These are phyloP conservation scores for Clavelina lepadiformis DNA, from an alignment of 23 tunicate species.

Conservation along the genomic window DNA sequence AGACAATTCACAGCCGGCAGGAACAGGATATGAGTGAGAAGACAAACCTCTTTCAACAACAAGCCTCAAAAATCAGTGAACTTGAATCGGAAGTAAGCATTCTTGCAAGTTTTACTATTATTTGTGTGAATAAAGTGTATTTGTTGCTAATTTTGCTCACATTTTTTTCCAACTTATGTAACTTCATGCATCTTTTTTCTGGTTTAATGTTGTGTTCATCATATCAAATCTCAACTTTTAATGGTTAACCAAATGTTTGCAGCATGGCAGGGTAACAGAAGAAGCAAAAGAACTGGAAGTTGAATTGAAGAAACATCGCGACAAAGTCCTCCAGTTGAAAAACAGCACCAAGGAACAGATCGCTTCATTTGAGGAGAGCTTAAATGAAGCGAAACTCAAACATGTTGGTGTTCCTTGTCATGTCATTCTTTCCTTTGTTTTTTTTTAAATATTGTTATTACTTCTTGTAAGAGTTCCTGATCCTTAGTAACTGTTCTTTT, in stretches of 20 bases:
- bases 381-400: constrained; percentile 2
- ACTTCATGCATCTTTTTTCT: too few relatives aligned
- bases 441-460: not conserved
- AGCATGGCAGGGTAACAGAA: constrained; percentile 35
- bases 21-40: constrained; percentile 40
- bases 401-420: constrained; percentile 6
- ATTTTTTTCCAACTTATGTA: too few relatives aligned
- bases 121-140: too few relatives aligned
- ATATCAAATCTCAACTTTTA: too few relatives aligned
- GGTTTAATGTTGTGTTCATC: too few relatives aligned
- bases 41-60: constrained; percentile 58
- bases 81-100: constrained; percentile 58
- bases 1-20: constrained; percentile 25
- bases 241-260: too few relatives aligned
- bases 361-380: constrained; percentile 6
- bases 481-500: not conserved
- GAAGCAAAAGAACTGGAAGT: constrained; percentile 23
- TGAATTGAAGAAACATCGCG: constrained; percentile 53
- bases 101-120: too few relatives aligned
- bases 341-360: constrained; percentile 39
- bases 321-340: constrained; percentile 42
- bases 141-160: too few relatives aligned
- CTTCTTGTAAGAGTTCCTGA: not conserved
- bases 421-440: not conserved
- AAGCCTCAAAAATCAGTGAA: constrained; percentile 41